Evolutionary conservation across 2,113 vertebrate genomes (phyloP).

Genomic region (Donacobius atricapilla): DNA sequence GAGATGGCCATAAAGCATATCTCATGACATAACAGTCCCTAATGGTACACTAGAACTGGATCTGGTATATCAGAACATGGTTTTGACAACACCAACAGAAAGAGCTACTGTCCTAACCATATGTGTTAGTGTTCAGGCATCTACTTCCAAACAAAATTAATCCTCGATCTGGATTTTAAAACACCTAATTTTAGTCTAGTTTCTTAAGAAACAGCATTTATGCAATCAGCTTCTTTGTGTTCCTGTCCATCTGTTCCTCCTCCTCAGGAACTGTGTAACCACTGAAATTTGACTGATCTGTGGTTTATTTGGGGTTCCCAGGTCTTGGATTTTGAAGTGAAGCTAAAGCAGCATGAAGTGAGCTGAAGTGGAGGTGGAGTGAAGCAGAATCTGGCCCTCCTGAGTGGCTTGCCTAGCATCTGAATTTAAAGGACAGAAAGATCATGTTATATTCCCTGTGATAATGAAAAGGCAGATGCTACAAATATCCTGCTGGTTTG

Average conservation of each 20-base stretch:
- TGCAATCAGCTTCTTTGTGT: constrained; percentile 6
- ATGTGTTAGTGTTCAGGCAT: background rate
- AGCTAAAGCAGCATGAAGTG: background rate
- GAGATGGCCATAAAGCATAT: background rate
- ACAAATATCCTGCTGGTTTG: background rate
- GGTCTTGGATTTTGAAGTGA: background rate
- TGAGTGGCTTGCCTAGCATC: background rate
- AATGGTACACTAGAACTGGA: background rate
- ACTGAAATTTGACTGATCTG: constrained; percentile 14
- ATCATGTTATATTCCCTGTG: background rate
- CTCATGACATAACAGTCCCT: background rate
- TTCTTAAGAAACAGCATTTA: constrained; percentile 15
- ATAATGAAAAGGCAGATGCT: background rate
- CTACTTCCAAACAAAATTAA: constrained; percentile 1
- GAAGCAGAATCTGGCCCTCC: background rate
- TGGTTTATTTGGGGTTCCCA: background rate
- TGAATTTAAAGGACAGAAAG: background rate
- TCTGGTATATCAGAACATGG: background rate
- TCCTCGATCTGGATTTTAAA: background rate
- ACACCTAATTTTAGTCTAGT: background rate
- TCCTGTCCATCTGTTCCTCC: constrained; percentile 37
- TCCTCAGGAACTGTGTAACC: background rate
- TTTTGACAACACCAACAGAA: background rate
- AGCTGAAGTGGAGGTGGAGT: background rate
- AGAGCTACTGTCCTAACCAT: background rate